These are phyloP conservation scores for Euphydryas editha DNA, from an alignment of 2,888 invertebrate genomes.

Conservation along the genomic window DNA sequence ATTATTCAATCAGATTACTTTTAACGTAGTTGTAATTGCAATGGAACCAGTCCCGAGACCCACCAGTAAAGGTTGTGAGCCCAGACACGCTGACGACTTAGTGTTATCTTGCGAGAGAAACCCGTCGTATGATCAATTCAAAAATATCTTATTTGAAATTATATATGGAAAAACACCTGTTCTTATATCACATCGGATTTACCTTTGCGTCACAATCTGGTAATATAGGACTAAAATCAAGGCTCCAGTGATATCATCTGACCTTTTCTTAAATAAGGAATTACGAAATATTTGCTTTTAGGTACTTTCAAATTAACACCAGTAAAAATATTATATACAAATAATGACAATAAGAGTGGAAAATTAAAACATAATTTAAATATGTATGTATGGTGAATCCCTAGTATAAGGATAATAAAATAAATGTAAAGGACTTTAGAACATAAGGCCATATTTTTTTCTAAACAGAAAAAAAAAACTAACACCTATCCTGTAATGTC, in stretches of 20 bases:
- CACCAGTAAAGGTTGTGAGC: slow-evolving; percentile 27
- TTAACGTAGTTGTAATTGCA: neutral
- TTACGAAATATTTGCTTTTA: neutral
- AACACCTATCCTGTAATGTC: too few species aligned
- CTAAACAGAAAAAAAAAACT: too few species aligned
- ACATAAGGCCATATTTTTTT: too few species aligned
- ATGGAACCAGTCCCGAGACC: slow-evolving; percentile 15
- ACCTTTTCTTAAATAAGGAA: slow-evolving; percentile 19
- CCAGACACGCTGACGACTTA: slow-evolving; percentile 36
- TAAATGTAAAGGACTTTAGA: too few species aligned
- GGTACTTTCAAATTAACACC: neutral
- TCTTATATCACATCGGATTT: slow-evolving; percentile 19
- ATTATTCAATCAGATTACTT: neutral
- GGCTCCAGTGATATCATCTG: slow-evolving; percentile 25
- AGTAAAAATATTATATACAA: too few species aligned
- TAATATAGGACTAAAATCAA: slow-evolving; percentile 16
- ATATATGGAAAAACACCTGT: neutral
- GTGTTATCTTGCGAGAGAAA: slow-evolving; percentile 21
- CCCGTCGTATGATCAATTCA: slow-evolving; percentile 14
- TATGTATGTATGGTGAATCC: too few species aligned
- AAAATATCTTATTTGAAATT: neutral
- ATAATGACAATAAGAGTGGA: neutral
- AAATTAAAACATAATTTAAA: too few species aligned
- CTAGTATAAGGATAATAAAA: too few species aligned
- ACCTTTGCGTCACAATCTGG: slow-evolving; percentile 26